Percentiles rank a stretch among this genome's conserved stretches.
These are phyloP conservation scores for Salvelinus sp. DNA, from an alignment of 2,113 vertebrate species.

Conservation along the genomic window DNA sequence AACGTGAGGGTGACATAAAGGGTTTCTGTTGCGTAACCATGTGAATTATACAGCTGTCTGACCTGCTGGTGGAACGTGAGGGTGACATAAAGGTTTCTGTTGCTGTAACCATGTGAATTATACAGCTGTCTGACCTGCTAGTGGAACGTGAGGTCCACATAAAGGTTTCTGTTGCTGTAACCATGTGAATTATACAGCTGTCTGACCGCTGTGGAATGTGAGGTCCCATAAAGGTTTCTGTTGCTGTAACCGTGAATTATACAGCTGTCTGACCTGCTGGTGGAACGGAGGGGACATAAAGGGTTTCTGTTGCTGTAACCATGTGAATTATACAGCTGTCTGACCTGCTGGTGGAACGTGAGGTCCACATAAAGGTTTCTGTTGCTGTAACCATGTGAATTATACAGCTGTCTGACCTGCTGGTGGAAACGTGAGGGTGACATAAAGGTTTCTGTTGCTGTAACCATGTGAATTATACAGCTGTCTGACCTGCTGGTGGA, in stretches of 20 bases:
- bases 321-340: conserved; percentile 23
- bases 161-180: no score
- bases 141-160: conserved; percentile 40
- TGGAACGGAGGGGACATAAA: conserved; percentile 21
- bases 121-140: conserved; percentile 36
- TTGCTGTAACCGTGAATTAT: no score
- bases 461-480: neutral
- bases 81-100: conserved; percentile 9
- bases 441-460: no score
- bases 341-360: conserved; percentile 41
- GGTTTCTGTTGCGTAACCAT: no score
- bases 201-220: no score
- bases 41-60: no score
- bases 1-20: conserved; percentile 33
- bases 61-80: conserved; percentile 38
- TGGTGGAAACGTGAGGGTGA: conserved; percentile 47
- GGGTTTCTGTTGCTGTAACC: no score
- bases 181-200: no score
- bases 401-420: no score
- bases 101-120: neutral
- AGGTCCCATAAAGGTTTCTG: no score
- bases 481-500: conserved; percentile 45
- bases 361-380: conserved; percentile 16
- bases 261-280: no score
- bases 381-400: no score